These are phyloP conservation scores for Neopelma chrysocephalum DNA, from an alignment of 2,797 vertebrate genomes.

Conservation along the genomic window DNA sequence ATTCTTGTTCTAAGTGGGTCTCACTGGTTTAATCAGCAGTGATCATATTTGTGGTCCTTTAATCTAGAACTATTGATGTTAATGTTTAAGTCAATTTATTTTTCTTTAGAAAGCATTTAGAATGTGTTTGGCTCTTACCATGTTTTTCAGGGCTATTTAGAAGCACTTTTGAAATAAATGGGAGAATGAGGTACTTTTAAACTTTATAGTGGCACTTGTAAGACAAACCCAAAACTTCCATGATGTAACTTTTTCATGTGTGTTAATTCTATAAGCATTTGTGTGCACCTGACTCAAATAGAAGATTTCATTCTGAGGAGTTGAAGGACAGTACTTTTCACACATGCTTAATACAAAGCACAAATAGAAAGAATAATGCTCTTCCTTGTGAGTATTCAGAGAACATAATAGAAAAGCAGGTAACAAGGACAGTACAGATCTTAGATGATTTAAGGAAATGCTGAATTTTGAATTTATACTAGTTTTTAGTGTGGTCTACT, in stretches of 20 bases:
- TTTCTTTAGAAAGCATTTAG: background rate
- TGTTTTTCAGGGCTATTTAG: background rate
- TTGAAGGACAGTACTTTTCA: background rate
- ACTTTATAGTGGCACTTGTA: background rate
- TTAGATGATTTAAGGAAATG: background rate
- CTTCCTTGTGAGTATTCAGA: background rate
- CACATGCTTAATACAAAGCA: background rate
- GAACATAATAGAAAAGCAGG: background rate
- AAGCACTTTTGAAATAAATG: background rate
- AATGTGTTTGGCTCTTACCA: background rate
- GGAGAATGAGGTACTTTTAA: background rate
- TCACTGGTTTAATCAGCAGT: background rate
- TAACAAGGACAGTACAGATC: background rate
- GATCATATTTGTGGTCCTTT: background rate
- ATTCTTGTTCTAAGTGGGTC: background rate
- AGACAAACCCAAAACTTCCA: background rate
- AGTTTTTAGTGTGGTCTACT: background rate
- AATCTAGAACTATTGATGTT: background rate
- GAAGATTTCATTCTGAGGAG: background rate
- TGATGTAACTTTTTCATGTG: background rate
- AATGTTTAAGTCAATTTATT: background rate
- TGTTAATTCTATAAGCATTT: background rate
- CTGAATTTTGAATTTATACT: background rate
- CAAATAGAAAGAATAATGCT: background rate
- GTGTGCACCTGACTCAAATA: background rate